Conservation (phyloP, 1,140 invertebrate species). For the Rhizoglyphus robini region DNA sequence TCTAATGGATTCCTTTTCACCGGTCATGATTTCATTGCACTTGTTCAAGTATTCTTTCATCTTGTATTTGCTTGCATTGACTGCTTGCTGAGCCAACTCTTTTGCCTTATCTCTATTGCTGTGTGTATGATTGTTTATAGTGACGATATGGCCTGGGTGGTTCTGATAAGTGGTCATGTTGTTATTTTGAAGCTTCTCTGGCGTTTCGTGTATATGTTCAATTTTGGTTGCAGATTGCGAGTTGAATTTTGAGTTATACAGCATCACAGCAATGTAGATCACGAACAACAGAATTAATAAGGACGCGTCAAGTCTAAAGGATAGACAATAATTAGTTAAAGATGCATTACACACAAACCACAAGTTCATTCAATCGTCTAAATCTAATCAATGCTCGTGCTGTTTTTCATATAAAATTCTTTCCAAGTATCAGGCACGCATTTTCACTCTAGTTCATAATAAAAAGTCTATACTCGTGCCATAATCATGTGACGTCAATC, state of each 20-base stretch:
- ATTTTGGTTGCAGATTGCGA: background rate
- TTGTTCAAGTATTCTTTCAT: constrained; percentile 9
- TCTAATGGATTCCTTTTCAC: background rate
- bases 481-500: too few relatives aligned
- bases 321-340: background rate
- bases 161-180: background rate
- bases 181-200: background rate
- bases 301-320: constrained; percentile 15
- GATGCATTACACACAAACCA: background rate
- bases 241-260: constrained; percentile 17
- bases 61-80: constrained; percentile 8
- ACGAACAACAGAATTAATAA: constrained; percentile 15
- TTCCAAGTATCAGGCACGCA: too few relatives aligned
- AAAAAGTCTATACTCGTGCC: too few relatives aligned
- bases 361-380: background rate
- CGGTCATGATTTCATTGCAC: background rate
- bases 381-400: background rate
- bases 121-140: background rate
- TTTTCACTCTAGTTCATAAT: too few relatives aligned
- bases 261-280: constrained; percentile 19
- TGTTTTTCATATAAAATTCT: background rate
- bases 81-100: background rate
- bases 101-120: background rate
- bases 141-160: background rate
- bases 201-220: background rate